A percentile compares a stretch with the other conserved stretches of the same genome.
These are phyloP conservation scores for Octodon degus DNA, from an alignment of 2,113 vertebrate species.

Conservation along the genomic window DNA sequence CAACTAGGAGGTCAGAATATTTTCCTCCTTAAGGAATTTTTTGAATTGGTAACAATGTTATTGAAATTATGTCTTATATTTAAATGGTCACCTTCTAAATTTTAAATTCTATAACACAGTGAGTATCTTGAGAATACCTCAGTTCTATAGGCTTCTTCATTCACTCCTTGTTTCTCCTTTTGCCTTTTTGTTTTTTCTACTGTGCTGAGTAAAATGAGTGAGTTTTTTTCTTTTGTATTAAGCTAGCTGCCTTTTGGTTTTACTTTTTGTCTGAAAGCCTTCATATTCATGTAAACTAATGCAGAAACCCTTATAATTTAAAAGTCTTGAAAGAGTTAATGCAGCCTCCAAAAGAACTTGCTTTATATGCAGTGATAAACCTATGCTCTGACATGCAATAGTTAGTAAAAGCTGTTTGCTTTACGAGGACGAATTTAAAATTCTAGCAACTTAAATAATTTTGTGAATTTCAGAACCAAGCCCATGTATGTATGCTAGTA, in stretches of 20 bases:
- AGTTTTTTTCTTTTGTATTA: not conserved
- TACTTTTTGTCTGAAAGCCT: not conserved
- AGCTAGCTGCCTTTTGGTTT: not conserved
- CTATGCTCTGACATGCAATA: slow-evolving; percentile 65
- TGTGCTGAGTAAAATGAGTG: not conserved
- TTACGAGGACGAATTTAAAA: slow-evolving; percentile 79
- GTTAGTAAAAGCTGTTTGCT: slow-evolving; percentile 76
- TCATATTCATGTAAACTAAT: slow-evolving; percentile 13
- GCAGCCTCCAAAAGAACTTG: slow-evolving; percentile 43
- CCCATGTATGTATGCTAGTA: slow-evolving; percentile 65
- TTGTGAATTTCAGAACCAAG: slow-evolving; percentile 61
- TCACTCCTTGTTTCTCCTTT: not conserved
- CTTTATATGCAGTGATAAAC: slow-evolving; percentile 79
- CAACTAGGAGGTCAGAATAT: not conserved
- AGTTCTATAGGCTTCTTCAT: not conserved
- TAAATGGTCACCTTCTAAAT: slow-evolving; percentile 58
- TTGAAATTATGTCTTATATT: slow-evolving; percentile 22
- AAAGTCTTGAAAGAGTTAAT: slow-evolving; percentile 70
- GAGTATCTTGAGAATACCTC: not conserved
- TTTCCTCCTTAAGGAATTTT: not conserved
- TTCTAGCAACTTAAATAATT: slow-evolving; percentile 74
- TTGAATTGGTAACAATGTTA: not conserved
- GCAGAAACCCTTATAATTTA: slow-evolving; percentile 39
- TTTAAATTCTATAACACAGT: slow-evolving; percentile 59
- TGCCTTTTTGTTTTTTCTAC: not conserved